Percentiles rank a stretch among this genome's conserved stretches.
Conservation (phyloP, 2,888 invertebrate species). For the Eutolmus rufibarbis region DNA sequence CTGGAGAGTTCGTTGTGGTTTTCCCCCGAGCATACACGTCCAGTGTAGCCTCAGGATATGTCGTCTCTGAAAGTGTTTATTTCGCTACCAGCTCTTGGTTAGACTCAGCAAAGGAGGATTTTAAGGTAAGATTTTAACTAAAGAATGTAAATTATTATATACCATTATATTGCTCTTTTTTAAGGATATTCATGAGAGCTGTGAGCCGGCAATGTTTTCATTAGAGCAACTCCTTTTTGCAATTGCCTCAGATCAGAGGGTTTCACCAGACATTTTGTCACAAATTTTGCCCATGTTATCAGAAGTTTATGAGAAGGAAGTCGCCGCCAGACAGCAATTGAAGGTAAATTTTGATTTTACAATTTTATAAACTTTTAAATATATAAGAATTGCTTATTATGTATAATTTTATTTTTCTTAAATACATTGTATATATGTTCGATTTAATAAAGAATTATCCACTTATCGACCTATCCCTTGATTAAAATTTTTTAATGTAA, state of each 20-base stretch:
- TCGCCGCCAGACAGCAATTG: conserved; percentile 70
- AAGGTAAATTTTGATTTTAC: conserved; percentile 55
- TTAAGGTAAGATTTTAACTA: conserved; percentile 66
- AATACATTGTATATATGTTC: too few species aligned
- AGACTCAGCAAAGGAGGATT: conserved; percentile 73
- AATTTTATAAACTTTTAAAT: not conserved
- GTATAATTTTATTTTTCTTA: too few species aligned
- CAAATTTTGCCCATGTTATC: conserved; percentile 70
- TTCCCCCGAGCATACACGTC: conserved; percentile 90
- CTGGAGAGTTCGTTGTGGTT: conserved; percentile 88
- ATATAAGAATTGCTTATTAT: not conserved
- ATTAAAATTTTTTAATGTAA: too few species aligned
- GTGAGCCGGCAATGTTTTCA: conserved; percentile 91
- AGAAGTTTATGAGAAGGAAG: conserved; percentile 68
- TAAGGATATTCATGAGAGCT: conserved; percentile 80
- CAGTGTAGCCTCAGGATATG: conserved; percentile 86
- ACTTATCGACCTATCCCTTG: too few species aligned
- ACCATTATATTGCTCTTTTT: conserved; percentile 44
- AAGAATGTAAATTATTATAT: not conserved
- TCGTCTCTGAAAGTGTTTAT: conserved; percentile 90
- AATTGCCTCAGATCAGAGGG: conserved; percentile 73
- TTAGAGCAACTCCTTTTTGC: conserved; percentile 81
- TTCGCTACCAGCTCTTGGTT: conserved; percentile 87
- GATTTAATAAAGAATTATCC: too few species aligned
- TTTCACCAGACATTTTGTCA: conserved; percentile 70